A percentile compares a stretch with the other conserved stretches of the same genome.
These are phyloP conservation scores for Okapia johnstoni DNA, from an alignment of 2,113 vertebrate genomes.

Conservation along the genomic window DNA sequence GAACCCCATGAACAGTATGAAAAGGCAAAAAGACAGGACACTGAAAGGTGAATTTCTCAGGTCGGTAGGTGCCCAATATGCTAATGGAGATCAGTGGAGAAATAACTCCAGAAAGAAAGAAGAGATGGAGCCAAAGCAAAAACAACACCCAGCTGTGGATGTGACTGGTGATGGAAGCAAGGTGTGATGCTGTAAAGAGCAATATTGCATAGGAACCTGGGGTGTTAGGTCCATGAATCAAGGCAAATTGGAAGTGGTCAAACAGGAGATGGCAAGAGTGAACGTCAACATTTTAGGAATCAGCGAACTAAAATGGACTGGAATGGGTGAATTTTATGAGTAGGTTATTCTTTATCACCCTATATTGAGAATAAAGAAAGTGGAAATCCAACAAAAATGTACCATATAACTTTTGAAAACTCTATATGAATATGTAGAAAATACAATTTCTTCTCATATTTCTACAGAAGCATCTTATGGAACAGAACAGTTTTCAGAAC, in stretches of 20 bases:
- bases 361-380: background rate
- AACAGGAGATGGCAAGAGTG: background rate
- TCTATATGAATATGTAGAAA: background rate
- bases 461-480: background rate
- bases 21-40: background rate
- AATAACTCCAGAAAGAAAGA: background rate
- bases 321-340: background rate
- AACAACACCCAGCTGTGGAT: background rate
- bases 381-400: slow-evolving; percentile 20
- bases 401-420: background rate
- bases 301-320: background rate
- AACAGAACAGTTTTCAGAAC: background rate
- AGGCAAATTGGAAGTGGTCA: background rate
- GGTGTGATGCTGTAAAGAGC: background rate
- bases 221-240: background rate
- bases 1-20: background rate
- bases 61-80: background rate
- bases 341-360: slow-evolving; percentile 30
- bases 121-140: background rate
- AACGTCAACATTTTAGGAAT: background rate
- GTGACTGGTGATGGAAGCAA: background rate
- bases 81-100: accelerated
- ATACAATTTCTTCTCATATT: background rate
- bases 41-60: background rate
- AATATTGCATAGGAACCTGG: background rate